Evolutionary conservation across 2,888 invertebrate species (phyloP), one percentile per base, ranked within the genome.

Genomic region (Drosophila nr. perissopoda): DNA sequence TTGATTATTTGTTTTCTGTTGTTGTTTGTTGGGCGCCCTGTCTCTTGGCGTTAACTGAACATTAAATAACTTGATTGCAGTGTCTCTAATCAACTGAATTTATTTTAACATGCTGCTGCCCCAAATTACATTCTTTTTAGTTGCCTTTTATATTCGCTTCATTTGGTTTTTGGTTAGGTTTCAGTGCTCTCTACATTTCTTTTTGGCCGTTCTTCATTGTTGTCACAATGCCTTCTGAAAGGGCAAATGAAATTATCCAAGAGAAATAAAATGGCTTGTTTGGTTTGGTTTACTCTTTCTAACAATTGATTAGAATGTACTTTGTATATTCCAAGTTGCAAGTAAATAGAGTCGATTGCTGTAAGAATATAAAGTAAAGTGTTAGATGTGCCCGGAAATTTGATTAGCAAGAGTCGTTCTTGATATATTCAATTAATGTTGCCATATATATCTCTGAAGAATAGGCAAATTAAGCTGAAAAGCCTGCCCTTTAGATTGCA

Each of bases 31-130:
- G 45, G 40, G 38, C 31, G 61, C 40, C 45, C 34, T 60, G 69
- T 60, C 80, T 73, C 60, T 74, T 73, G 74, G 76, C 82, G 67
- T 76, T 82, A 87, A 82, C 83, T 85, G 86, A 69, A 85, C 80
- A 85, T 83, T 83, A 83, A 83, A 73, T 75, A 77, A 73, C 80
- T 85, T 80, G 80, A 83, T 80, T 78, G 77, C 69, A 49, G 63
- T 59, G 49, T 45, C 49, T 62, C 63, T 66, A 77, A 77, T 77
- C 71, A 79, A 60, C 10, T 31, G 56, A 61, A 59, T 53, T 62
- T 59, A 61, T 48, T 59, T 49, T 34, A 54, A 49, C 53, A 61
- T 66, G 56, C 38, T 76, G 56, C 42, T 65, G 53, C 40, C 57
- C 52, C 42, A 52, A 79, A 75, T 71, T 76, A 68, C 29, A 62